Evolutionary conservation across 2,888 invertebrate species (phyloP).

Genomic region (Eilema caniola): DNA sequence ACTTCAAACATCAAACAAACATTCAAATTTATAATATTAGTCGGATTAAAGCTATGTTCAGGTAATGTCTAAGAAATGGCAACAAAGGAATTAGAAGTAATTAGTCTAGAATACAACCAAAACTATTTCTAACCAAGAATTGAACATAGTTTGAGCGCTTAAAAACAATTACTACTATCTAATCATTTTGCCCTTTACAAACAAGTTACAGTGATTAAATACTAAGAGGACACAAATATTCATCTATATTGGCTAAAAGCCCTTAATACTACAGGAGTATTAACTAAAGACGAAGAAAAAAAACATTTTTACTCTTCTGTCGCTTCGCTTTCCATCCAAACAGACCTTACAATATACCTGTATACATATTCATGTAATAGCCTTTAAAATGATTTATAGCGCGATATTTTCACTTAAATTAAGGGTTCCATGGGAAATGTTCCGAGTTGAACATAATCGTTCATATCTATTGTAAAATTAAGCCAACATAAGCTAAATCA

Average conservation of each 20-base stretch:
- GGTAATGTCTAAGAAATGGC: no score
- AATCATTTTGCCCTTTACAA: background rate
- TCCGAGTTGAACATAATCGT: constrained; percentile 48
- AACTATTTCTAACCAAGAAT: background rate
- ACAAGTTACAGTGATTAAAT: background rate
- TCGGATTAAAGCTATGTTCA: no score
- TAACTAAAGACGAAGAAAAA: background rate
- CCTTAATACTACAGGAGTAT: background rate
- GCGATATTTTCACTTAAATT: constrained; percentile 63
- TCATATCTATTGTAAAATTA: constrained; percentile 55
- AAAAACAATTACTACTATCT: no score
- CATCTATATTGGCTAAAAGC: no score
- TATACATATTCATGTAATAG: constrained; percentile 69
- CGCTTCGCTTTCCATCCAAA: constrained; percentile 38
- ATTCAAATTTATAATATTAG: no score
- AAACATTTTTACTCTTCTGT: constrained; percentile 22
- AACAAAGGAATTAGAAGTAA: no score
- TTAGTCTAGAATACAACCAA: background rate
- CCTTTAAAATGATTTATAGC: constrained; percentile 65
- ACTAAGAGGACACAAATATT: no score
- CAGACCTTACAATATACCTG: constrained; percentile 48
- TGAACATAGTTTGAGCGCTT: background rate
- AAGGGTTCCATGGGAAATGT: constrained; percentile 48
- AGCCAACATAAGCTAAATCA: constrained; percentile 54
- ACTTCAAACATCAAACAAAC: no score